Evolutionary conservation across 2,113 vertebrate genomes (phyloP), one percentile per base, ranked within the genome.

Genomic region (Circaetus gallicus): DNA sequence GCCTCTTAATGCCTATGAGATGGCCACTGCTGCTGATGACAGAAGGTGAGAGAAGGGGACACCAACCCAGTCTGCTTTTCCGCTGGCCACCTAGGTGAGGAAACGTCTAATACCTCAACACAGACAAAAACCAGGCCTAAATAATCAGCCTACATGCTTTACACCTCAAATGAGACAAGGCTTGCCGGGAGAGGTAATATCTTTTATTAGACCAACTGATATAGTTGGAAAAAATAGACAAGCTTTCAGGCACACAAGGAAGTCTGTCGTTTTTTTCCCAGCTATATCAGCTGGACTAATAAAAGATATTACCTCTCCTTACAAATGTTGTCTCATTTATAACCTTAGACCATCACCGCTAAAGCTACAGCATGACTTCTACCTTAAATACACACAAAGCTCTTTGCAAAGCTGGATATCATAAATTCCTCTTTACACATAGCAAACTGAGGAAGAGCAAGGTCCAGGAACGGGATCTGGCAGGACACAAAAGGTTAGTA

Each of bases 251-350:
- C 58, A 65, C 49, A 61, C 29, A 61, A 79, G 52, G 10, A 93
- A 87, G 47, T 88, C 83, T 84, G 22, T 42, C 13, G 1, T 50
- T 81, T 69, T 80, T 81, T 21, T 8, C 4, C 22, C 26, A 72
- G 59, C 42, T 91, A 18, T 79, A 79, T 96, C 87, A 95, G 47
- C 16, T 63, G 40, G 55, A 93, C 89, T 90, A 96, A 96, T 96
- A 95, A 91, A 95, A 96, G 91, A 91, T 90, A 96, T 96, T 94
- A 96, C 89, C 74, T 87, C 78, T 93, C 62, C 66, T 96, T 94
- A 94, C 87, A 96, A 94, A 91, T 82, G 74, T 95, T 93, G 66
- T 95, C 93, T 95, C 95, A 95, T 97, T 97, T 96, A 93, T 91
- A 96, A 96, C 93, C 90, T 96, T 79, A 96, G 81, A 96, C 81